These are phyloP conservation scores for Calephelis virginiensis DNA, from an alignment of 1,140 invertebrate genomes.

Conservation along the genomic window DNA sequence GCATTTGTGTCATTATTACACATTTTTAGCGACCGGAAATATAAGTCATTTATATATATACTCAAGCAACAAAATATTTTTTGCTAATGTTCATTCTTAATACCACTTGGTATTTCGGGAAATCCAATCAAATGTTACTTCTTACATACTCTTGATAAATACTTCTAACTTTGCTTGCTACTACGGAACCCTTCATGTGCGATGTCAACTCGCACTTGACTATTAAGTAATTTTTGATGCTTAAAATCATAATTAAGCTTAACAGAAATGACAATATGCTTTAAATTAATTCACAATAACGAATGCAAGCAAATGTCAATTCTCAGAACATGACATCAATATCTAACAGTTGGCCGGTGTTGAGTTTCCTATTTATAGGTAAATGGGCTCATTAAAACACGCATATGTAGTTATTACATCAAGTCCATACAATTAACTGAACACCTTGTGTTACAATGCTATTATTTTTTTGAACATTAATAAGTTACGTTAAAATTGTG, in stretches of 20 bases:
- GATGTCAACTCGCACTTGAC: too few relatives aligned
- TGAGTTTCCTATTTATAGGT: slow-evolving; percentile 37
- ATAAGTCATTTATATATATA: too few relatives aligned
- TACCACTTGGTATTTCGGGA: too few relatives aligned
- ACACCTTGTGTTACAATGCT: background rate
- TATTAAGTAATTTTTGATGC: background rate
- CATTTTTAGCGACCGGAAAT: too few relatives aligned
- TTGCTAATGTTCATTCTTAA: too few relatives aligned
- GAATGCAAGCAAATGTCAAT: slow-evolving; percentile 48
- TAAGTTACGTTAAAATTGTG: too few relatives aligned
- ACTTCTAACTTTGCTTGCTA: too few relatives aligned
- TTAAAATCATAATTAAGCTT: slow-evolving; percentile 1
- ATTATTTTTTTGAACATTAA: background rate
- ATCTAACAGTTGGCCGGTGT: slow-evolving; percentile 50
- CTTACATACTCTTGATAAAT: too few relatives aligned
- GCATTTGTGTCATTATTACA: too few relatives aligned
- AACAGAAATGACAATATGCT: slow-evolving; percentile 1
- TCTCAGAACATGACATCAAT: slow-evolving; percentile 56
- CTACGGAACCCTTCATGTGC: too few relatives aligned
- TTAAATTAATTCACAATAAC: slow-evolving; percentile 36
- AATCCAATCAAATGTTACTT: too few relatives aligned
- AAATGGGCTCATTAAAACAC: slow-evolving; percentile 23
- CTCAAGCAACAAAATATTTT: too few relatives aligned
- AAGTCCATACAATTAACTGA: slow-evolving; percentile 3
- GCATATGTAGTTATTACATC: slow-evolving; percentile 22